These are phyloP conservation scores for Mya arenaria DNA, from an alignment of 1,140 invertebrate species.

Conservation along the genomic window DNA sequence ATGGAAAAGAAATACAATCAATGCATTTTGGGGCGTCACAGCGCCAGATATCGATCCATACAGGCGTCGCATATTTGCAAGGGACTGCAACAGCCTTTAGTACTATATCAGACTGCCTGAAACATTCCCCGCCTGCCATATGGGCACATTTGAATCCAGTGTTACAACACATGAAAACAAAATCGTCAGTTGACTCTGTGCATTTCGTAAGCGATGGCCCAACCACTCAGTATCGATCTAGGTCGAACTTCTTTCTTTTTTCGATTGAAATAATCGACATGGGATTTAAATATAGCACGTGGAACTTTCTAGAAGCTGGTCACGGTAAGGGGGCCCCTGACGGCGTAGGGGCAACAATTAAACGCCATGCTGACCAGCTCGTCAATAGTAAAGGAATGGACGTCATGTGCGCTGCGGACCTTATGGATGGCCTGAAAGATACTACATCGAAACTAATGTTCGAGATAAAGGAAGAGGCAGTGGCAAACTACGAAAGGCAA, in stretches of 20 bases:
- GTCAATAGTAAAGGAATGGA: too few relatives aligned
- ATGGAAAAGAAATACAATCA: slow-evolving; percentile 23
- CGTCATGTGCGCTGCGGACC: too few relatives aligned
- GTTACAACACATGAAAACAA: background rate
- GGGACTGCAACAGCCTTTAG: background rate
- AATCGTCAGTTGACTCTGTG: background rate
- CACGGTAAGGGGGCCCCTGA: slow-evolving; percentile 59
- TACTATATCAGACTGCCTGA: slow-evolving; percentile 19
- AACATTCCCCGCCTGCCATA: background rate
- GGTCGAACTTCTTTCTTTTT: slow-evolving; percentile 55
- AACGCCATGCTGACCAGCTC: too few relatives aligned
- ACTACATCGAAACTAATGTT: too few relatives aligned
- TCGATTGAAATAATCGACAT: background rate
- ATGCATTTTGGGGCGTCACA: slow-evolving; percentile 22
- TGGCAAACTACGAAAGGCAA: too few relatives aligned
- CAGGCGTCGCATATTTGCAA: slow-evolving; percentile 20
- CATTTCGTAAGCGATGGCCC: slow-evolving; percentile 62
- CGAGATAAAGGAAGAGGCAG: too few relatives aligned
- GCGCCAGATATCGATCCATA: slow-evolving; percentile 29
- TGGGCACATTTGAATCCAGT: slow-evolving; percentile 32
- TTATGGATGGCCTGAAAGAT: too few relatives aligned
- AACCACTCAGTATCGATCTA: slow-evolving; percentile 59
- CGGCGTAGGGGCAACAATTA: slow-evolving; percentile 46
- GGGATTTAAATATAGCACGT: slow-evolving; percentile 47
- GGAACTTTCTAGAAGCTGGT: slow-evolving; percentile 57